Base-by-base conservation (phyloP, 2,113 vertebrate genomes). In the Reinhardtius hippoglossoides region DNA sequence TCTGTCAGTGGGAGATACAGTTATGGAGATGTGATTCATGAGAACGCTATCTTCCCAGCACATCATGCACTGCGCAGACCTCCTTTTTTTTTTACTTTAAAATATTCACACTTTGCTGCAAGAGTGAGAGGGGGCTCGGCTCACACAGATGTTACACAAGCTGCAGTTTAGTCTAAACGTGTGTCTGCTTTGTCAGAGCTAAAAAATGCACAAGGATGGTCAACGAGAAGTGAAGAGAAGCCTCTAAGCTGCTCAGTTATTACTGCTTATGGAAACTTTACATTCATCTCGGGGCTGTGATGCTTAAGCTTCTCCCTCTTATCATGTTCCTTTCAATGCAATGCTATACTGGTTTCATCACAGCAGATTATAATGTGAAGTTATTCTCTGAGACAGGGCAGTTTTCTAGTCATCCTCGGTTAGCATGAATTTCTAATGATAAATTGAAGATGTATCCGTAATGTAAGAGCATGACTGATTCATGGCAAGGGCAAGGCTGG, bases 11-110 rank as follows among this genome's bases (percentile, higher is more conserved):
- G 82, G 83, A 90, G 88, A 83, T 71, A 74, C 83, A 76, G 81
- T 73, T 88, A 91, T 85, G 85, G 80, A 91, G 82, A 92, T 79
- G 81, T 86, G 90, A 92, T 90, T 89, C 82, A 89, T 90, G 81
- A 84, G 82, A 80, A 76, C 68, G 14, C 80, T 1, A 55, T 69
- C 83, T 86, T 87, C 50, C 71, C 50, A 13, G 81, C 76, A 72
- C 81, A 78, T 88, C 80, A 67, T 72, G 69, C 75, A 75, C 74
- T 23, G 56, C 65, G 13, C 56, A 76, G 61, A 56, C 44, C 57
- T 9, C 35, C 35, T 37, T 31, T 60, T 74, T 40, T 40, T 14
- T 37, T 52, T 9, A 1, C 8, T 79, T 78, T 63, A 72, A 83
- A 89, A 76, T 73, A 72, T 85, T 91, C 75, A 89, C 78, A 82